Conservation (phyloP, 2,113 vertebrate genomes). For the Suncus etruscus region DNA sequence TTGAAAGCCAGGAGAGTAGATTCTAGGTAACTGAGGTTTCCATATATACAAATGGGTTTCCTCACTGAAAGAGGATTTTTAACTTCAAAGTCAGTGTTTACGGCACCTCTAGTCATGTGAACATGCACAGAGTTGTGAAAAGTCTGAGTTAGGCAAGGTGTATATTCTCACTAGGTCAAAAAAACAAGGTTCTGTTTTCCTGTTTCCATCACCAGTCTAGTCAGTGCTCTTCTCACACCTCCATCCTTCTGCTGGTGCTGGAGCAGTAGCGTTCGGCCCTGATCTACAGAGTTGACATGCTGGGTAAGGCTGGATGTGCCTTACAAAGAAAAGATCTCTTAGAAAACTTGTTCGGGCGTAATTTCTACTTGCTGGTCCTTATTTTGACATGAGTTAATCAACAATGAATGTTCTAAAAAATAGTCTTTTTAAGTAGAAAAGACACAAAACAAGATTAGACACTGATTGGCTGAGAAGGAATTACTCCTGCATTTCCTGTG, state of each 20-base stretch:
- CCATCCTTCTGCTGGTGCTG: neutral
- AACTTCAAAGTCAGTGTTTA: constrained; percentile 32
- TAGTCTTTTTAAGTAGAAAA: constrained; percentile 10
- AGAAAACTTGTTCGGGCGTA: neutral
- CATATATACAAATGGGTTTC: neutral
- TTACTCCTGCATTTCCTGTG: neutral
- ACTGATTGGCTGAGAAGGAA: neutral
- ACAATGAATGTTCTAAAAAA: neutral
- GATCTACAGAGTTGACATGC: neutral
- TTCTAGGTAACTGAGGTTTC: neutral
- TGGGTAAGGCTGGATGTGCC: neutral
- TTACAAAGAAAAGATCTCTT: neutral
- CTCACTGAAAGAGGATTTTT: constrained; percentile 9
- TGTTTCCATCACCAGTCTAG: neutral
- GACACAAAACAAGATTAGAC: neutral
- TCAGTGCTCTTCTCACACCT: neutral
- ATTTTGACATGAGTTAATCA: constrained; percentile 2
- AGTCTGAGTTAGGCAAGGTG: no score
- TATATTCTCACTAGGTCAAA: neutral
- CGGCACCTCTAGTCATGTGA: neutral
- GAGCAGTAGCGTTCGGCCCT: neutral
- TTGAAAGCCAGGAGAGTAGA: constrained; percentile 14
- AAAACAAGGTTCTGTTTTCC: no score
- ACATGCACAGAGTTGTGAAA: neutral
- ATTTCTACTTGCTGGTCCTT: neutral